Conservation (phyloP, 2,888 invertebrate species). For the Sarcophaga rosellei region DNA sequence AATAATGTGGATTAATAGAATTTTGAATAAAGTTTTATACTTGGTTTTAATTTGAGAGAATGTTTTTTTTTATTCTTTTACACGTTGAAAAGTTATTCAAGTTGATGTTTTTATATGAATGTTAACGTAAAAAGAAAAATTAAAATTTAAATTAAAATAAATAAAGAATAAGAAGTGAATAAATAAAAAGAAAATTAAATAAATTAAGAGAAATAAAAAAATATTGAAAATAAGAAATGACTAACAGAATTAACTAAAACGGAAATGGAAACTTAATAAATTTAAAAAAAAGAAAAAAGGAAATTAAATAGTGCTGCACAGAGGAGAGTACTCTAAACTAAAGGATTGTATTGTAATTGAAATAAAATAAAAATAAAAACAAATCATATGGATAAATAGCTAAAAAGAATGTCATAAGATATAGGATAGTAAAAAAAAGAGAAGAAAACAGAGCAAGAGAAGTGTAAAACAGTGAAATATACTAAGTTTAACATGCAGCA, state of each 20-base stretch:
- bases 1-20: slow-evolving; percentile 54
- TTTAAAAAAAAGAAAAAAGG: slow-evolving; percentile 9
- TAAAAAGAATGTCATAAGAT: background rate
- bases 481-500: slow-evolving; percentile 74
- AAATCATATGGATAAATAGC: background rate
- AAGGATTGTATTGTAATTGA: background rate
- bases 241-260: slow-evolving; percentile 25
- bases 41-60: slow-evolving; percentile 28
- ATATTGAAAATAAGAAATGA: slow-evolving; percentile 19
- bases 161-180: slow-evolving; percentile 14
- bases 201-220: slow-evolving; percentile 30
- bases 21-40: slow-evolving; percentile 57
- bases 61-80: slow-evolving; percentile 33
- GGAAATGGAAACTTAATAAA: slow-evolving; percentile 14
- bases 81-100: slow-evolving; percentile 60
- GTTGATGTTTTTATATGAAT: slow-evolving; percentile 65
- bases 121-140: slow-evolving; percentile 21
- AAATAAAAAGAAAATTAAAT: slow-evolving; percentile 38
- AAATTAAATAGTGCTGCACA: slow-evolving; percentile 51
- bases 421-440: slow-evolving; percentile 9
- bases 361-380: slow-evolving; percentile 22
- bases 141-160: background rate
- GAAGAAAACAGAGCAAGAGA: slow-evolving; percentile 31
- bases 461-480: slow-evolving; percentile 41
- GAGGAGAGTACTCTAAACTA: slow-evolving; percentile 30